Evolutionary conservation across 2,113 vertebrate genomes (phyloP), one percentile per base, ranked within the genome.

Genomic region (Herpailurus yagouaroundi): DNA sequence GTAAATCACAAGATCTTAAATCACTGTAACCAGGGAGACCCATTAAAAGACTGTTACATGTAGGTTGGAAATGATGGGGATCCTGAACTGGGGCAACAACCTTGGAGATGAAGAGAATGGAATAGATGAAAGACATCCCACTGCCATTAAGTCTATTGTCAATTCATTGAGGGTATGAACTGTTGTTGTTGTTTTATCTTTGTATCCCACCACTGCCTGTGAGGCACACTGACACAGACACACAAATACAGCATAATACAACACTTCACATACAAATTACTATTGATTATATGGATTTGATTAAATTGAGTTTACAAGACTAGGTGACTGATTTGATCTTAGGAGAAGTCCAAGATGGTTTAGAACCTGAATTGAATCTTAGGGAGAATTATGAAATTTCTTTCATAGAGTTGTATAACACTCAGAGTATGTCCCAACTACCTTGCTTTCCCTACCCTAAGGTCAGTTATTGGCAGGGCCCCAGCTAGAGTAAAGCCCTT

Each of bases 401-500:
- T 96, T 91, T 93, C 29, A 10, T 76, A 11, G 27, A 95, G 52
- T 38, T 84, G 10, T 91, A 94, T 33, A 89, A 38, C 29, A 13
- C 31, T 96, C 77, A 89, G 14, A 95, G 50, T 18, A 85, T 50
- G 63, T 31, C 57, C 50, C 77, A 93, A 96, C 33, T 93, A 73
- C 74, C 41, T 97, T 94, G 52, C 69, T 95, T 96, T 50, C 63
- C 45, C 12, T 85, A 82, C 31, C 15, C n/a, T 91, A 94, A 80
- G 12, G 16, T 94, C 15, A 94, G 19, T 85, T 36, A 38, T 95
- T 95, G 95, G 93, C 88, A 97, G 71, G 50, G 19, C 8, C 66
- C 94, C 80, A 94, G 88, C 48, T 85, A 96, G 69, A 82, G 71
- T 96, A 98, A 96, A 95, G 55, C 63, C 38, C 63, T 94, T 41